Evolutionary conservation across 2,113 vertebrate genomes (phyloP).

Genomic region (Neodontobutis hainanensis): DNA sequence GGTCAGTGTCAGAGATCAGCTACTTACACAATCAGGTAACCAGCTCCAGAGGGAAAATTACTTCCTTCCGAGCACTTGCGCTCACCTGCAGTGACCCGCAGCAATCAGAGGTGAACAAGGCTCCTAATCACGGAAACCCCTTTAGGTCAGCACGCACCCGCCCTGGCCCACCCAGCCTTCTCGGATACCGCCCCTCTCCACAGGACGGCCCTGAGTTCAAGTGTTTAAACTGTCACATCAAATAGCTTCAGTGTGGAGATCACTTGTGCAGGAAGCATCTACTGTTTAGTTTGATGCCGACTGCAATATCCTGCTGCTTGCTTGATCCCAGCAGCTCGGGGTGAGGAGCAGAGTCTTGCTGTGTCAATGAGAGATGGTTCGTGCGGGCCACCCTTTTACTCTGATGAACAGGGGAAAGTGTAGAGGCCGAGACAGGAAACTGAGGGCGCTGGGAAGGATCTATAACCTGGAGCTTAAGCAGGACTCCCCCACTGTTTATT

Average conservation of each 20-base stretch:
- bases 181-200: conserved; percentile 21
- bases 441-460: conserved; percentile 27
- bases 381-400: conserved; percentile 19
- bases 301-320: conserved; percentile 85
- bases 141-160: conserved; percentile 51
- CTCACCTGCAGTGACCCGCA: conserved; percentile 80
- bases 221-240: conserved; percentile 86
- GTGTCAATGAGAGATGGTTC: conserved; percentile 47
- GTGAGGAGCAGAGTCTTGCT: conserved; percentile 2
- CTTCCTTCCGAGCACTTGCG: conserved; percentile 81
- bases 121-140: conserved; percentile 78
- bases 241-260: conserved; percentile 78
- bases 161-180: conserved; percentile 37
- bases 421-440: conserved; percentile 43
- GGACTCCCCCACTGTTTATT: conserved; percentile 35
- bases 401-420: conserved; percentile 20
- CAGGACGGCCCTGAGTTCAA: conserved; percentile 75
- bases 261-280: conserved; percentile 72
- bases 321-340: conserved; percentile 68
- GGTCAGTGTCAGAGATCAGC: conserved; percentile 56
- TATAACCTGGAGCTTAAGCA: conserved; percentile 26
- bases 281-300: conserved; percentile 82
- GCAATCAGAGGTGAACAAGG: conserved; percentile 80
- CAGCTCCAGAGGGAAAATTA: conserved; percentile 81
- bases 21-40: conserved; percentile 87